Evolutionary conservation across 2,797 vertebrate species (phyloP).

Genomic region (Hydrocynus forskahlii): DNA sequence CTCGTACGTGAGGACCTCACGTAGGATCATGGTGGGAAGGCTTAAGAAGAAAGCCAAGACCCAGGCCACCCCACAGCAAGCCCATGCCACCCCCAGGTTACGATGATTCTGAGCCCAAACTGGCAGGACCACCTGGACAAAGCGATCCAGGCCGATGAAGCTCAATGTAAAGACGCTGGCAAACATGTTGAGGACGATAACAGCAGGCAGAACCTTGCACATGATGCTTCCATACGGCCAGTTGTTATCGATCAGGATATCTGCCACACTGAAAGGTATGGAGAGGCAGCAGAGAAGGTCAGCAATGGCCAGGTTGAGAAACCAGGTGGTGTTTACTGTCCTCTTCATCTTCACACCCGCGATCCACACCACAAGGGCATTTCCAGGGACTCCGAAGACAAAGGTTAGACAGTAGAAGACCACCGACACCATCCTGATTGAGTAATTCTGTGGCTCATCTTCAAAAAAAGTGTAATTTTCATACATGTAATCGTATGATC

Average conservation of each 20-base stretch:
- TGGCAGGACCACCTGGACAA: conserved; percentile 75
- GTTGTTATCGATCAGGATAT: conserved; percentile 66
- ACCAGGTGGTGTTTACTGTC: conserved; percentile 81
- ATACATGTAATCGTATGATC: not conserved
- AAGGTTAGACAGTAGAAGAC: conserved; percentile 70
- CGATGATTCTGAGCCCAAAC: conserved; percentile 84
- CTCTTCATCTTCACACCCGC: conserved; percentile 79
- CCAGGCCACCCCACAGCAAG: conserved; percentile 74
- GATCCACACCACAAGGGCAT: conserved; percentile 82
- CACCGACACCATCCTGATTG: conserved; percentile 60
- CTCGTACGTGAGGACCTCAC: conserved; percentile 30
- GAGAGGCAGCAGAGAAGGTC: conserved; percentile 82
- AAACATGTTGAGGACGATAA: conserved; percentile 83
- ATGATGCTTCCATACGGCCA: conserved; percentile 79
- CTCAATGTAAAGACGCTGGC: conserved; percentile 80
- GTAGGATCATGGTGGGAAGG: conserved; percentile 74
- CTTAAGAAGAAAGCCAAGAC: conserved; percentile 73
- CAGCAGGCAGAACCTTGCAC: conserved; percentile 79
- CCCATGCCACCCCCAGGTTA: conserved; percentile 48
- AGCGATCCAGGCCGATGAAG: conserved; percentile 81
- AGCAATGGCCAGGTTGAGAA: conserved; percentile 81
- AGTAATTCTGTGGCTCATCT: not conserved
- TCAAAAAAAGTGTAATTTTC: not conserved
- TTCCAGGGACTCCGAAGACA: conserved; percentile 78
- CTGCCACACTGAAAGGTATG: conserved; percentile 74